Evolutionary conservation across 2,113 vertebrate genomes (phyloP).

Genomic region (Drymodes brunneopygia): DNA sequence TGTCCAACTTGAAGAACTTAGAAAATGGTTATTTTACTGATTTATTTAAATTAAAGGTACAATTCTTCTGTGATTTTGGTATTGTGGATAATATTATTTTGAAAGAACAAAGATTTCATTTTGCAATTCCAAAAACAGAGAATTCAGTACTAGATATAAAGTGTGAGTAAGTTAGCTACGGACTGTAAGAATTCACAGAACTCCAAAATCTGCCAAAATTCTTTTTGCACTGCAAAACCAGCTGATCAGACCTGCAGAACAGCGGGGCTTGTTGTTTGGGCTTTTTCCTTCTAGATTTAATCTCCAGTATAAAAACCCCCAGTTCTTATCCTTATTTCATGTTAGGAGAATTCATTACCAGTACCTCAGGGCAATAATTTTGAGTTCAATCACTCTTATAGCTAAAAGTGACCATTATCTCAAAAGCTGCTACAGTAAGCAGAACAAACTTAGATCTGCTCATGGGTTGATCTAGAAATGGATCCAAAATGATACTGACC

Average conservation of each 20-base stretch:
- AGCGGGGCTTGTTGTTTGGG: background rate
- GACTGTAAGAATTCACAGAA: background rate
- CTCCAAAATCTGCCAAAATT: background rate
- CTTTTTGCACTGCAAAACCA: background rate
- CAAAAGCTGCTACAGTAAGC: background rate
- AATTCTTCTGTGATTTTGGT: background rate
- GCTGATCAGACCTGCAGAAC: background rate
- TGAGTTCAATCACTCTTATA: background rate
- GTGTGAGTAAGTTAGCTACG: background rate
- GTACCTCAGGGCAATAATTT: background rate
- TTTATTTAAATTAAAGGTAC: background rate
- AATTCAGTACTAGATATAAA: background rate
- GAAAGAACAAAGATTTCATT: background rate
- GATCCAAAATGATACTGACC: background rate
- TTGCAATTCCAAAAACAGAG: background rate
- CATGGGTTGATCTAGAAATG: background rate
- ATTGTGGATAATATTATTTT: background rate
- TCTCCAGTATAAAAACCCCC: fast-evolving
- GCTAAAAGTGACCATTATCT: background rate
- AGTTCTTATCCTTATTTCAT: background rate
- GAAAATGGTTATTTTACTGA: background rate
- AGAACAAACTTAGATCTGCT: background rate
- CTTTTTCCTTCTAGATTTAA: background rate
- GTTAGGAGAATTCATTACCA: background rate
- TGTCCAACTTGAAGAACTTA: background rate